Evolutionary conservation across 2,888 invertebrate genomes (phyloP).

Genomic region (Lamproptera curius): DNA sequence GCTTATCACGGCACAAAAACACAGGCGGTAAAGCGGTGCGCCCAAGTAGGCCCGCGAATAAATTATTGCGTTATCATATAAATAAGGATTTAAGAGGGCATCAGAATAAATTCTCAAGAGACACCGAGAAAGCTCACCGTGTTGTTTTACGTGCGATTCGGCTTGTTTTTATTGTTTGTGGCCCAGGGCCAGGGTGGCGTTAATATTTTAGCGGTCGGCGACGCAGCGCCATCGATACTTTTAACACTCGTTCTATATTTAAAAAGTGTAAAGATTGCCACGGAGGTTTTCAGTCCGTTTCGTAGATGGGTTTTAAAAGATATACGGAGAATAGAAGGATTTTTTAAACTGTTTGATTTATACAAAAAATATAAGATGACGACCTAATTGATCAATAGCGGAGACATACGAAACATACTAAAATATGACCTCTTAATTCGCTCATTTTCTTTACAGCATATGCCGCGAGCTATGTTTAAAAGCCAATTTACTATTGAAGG

Average conservation of each 20-base stretch:
- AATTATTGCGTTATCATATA: slow-evolving; percentile 69
- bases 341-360: too few species aligned
- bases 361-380: too few species aligned
- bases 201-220: slow-evolving; percentile 35
- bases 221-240: slow-evolving; percentile 29
- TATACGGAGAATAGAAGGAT: too few species aligned
- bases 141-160: slow-evolving; percentile 68
- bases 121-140: slow-evolving; percentile 42
- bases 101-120: slow-evolving; percentile 54
- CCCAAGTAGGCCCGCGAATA: slow-evolving; percentile 37
- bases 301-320: too few species aligned
- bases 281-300: too few species aligned
- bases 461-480: too few species aligned
- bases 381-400: too few species aligned
- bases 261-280: too few species aligned
- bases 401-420: too few species aligned
- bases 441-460: too few species aligned
- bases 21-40: not conserved
- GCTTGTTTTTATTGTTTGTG: slow-evolving; percentile 58
- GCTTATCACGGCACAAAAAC: not conserved
- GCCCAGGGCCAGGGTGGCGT: slow-evolving; percentile 33
- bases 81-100: slow-evolving; percentile 68
- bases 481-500: too few species aligned
- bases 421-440: too few species aligned
- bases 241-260: slow-evolving; percentile 11